Evolutionary conservation across 2,888 invertebrate genomes (phyloP).

Genomic region (Eristalis tenax): DNA sequence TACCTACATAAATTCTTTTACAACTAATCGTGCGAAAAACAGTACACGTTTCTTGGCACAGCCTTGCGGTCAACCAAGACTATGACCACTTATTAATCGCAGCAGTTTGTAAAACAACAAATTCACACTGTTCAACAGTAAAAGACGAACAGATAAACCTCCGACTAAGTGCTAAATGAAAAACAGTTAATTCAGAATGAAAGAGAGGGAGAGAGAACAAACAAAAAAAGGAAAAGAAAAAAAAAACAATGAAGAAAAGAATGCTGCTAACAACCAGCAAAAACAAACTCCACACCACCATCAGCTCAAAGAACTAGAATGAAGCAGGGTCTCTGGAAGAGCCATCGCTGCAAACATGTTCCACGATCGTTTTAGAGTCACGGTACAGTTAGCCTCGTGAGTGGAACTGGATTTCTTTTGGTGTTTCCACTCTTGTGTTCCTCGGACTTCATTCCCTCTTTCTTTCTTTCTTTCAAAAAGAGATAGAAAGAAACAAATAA

Average conservation of each 20-base stretch:
- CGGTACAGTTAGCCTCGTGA: conserved; percentile 57
- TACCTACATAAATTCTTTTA: too few species aligned
- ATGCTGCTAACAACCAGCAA: conserved; percentile 45
- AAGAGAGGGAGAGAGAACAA: not conserved
- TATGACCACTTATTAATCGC: not conserved
- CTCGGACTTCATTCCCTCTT: not conserved
- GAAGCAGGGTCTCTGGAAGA: not conserved
- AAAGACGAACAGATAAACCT: not conserved
- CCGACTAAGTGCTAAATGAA: conserved; percentile 38
- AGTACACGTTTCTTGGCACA: not conserved
- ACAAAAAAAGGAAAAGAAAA: not conserved
- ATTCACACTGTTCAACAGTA: conserved; percentile 19
- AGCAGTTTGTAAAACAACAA: not conserved
- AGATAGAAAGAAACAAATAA: conserved; percentile 15
- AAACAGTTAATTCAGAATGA: conserved; percentile 37
- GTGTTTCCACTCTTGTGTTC: conserved; percentile 31
- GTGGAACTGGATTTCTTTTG: conserved; percentile 58
- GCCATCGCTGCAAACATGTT: not conserved
- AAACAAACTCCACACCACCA: conserved; percentile 33
- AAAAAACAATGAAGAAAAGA: conserved; percentile 10
- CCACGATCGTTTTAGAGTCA: conserved; percentile 46
- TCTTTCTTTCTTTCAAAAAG: conserved; percentile 13
- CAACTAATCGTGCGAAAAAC: not conserved
- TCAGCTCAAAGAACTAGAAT: conserved; percentile 29
- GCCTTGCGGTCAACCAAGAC: not conserved